Conservation (phyloP, 1,140 invertebrate genomes). For the Papilio xuthus region DNA sequence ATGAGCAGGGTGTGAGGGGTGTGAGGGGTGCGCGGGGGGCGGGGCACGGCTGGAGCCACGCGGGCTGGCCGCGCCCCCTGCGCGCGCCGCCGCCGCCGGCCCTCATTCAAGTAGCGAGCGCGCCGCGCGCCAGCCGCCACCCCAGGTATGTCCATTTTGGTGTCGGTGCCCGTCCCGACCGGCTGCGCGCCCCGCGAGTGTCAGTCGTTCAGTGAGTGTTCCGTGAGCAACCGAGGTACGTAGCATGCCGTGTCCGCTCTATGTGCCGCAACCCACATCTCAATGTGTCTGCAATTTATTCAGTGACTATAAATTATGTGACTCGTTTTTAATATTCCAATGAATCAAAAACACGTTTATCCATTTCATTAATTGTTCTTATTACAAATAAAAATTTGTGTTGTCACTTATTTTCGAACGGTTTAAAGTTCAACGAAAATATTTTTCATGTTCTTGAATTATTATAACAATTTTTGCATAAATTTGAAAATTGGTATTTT, state of each 20-base stretch:
- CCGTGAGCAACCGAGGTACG: conserved; percentile 67
- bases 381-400: conserved; percentile 8
- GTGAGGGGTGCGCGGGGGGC: conserved; percentile 39
- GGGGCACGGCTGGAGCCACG: conserved; percentile 65
- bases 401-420: conserved; percentile 10
- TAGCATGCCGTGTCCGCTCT: conserved; percentile 60
- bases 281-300: conserved; percentile 18
- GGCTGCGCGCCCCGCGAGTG: conserved; percentile 72
- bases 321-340: conserved; percentile 18
- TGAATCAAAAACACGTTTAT: background rate
- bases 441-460: background rate
- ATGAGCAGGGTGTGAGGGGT: conserved; percentile 39
- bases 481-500: background rate
- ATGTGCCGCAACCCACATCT: conserved; percentile 42
- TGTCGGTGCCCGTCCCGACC: conserved; percentile 76
- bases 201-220: conserved; percentile 71
- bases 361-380: conserved; percentile 4
- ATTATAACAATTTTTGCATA: background rate
- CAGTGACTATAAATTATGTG: conserved; percentile 31
- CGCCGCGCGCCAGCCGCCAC: conserved; percentile 77
- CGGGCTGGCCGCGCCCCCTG: conserved; percentile 77
- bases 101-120: conserved; percentile 79
- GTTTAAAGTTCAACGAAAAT: background rate
- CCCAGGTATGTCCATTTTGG: conserved; percentile 80
- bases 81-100: conserved; percentile 69